Base-by-base conservation (phyloP, 2,113 vertebrate species). In the Phoenicopterus ruber region DNA sequence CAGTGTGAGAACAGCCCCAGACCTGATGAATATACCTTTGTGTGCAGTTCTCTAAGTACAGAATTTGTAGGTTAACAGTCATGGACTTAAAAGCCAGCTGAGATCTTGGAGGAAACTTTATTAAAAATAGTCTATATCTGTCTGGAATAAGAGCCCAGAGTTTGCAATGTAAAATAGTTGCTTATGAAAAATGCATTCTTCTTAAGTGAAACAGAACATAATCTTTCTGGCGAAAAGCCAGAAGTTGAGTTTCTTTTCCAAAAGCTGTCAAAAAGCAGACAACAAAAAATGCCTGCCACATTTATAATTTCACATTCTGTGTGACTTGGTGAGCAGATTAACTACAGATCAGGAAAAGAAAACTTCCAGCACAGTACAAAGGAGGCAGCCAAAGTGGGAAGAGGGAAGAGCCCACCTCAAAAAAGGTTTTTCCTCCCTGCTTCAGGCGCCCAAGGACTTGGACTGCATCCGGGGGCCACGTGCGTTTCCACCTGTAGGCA, bases 91-190 rank as follows among this genome's bases (percentile, higher is more conserved):
- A 97, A 96, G 86, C 44, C 65, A 90, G 21, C 62, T 91, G 82
- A 92, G 49, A 44, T 72, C 78, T 91, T 54, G 57, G 36, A 89
- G 70, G 42, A 66, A 95, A 82, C 70, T 85, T 91, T 80, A 62
- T 95, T 93, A 85, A 95, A 93, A 96, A 63, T 89, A 80, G 49
- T 82, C 83, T 84, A 36, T 94, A 36, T 94, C 80, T 95, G 73
- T 95, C 93, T 96, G 77, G 70, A 94, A 76, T 85, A 79, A 72
- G 40, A 90, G 36, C 49, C 17, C 24, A 28, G 49, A 83, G 78
- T 91, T 90, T 93, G 94, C 95, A 96, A 95, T 91, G 95, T 95
- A 96, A 95, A 96, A 65, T 58, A 91, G 66, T 52, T 95, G 55
- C 96, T 89, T 94, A 87, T 94, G 95, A 93, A 95, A 95, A 95